phyloP scores from a whole-genome alignment of 2,797 vertebrate genomes.

The Apogon hyalosoma region DNA sequence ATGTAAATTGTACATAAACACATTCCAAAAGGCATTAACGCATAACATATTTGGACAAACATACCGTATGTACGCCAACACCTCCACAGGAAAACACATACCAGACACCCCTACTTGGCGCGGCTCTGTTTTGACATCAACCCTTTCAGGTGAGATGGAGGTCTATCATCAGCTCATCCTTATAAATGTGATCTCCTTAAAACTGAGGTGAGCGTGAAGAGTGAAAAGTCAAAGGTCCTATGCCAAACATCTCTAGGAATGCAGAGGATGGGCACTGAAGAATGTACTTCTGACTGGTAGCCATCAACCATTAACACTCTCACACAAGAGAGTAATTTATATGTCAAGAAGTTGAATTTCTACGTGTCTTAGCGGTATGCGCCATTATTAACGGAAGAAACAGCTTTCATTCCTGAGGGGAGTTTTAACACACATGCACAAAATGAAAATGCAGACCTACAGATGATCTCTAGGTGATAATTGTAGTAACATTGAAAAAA shows the following conservation, averaged over 20 bases:
- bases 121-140: slow-evolving; percentile 54
- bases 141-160: slow-evolving; percentile 39
- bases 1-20: background rate
- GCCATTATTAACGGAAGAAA: slow-evolving; percentile 40
- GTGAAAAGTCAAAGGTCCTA: slow-evolving; percentile 46
- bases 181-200: slow-evolving; percentile 32
- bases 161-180: slow-evolving; percentile 48
- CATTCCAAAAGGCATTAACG: background rate
- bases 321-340: slow-evolving; percentile 57
- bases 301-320: slow-evolving; percentile 48
- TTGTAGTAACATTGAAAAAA: slow-evolving; percentile 4
- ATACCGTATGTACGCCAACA: background rate
- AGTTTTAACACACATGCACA: slow-evolving; percentile 38
- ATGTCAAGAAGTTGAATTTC: slow-evolving; percentile 60
- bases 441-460: slow-evolving; percentile 16
- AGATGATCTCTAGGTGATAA: background rate
- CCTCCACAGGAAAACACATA: slow-evolving; percentile 18
- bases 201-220: slow-evolving; percentile 48
- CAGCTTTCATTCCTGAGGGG: slow-evolving; percentile 22
- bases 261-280: slow-evolving; percentile 42
- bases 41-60: background rate
- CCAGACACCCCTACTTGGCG: slow-evolving; percentile 9
- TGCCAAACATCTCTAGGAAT: slow-evolving; percentile 70
- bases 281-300: slow-evolving; percentile 20
- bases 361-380: slow-evolving; percentile 50